These are phyloP conservation scores for Watsonalla binaria DNA, from an alignment of 2,888 invertebrate genomes.

Conservation along the genomic window DNA sequence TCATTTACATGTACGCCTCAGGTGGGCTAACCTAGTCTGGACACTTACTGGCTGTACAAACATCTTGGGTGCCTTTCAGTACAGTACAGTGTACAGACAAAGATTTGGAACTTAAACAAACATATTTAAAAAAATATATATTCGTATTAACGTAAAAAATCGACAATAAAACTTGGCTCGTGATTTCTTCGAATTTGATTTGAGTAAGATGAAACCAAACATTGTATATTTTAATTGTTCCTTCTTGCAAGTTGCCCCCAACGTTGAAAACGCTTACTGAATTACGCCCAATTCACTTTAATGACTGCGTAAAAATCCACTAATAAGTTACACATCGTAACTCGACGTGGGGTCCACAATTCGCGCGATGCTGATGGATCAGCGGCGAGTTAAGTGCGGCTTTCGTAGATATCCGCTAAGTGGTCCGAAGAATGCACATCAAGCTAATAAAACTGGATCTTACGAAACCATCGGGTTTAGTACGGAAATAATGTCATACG, in stretches of 20 bases:
- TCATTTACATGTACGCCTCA: too few species aligned
- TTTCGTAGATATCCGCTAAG: conserved; percentile 62
- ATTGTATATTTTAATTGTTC: background rate
- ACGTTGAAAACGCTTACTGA: conserved; percentile 16
- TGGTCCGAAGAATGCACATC: conserved; percentile 47
- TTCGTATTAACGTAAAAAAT: too few species aligned
- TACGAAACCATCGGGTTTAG: conserved; percentile 46
- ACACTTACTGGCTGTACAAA: too few species aligned
- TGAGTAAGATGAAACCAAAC: too few species aligned
- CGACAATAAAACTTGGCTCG: too few species aligned
- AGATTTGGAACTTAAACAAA: too few species aligned
- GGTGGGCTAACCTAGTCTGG: too few species aligned
- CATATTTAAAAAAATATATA: too few species aligned
- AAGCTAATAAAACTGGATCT: conserved; percentile 47
- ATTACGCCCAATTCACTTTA: conserved; percentile 11
- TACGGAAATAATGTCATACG: conserved; percentile 49
- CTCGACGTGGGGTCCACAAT: conserved; percentile 55
- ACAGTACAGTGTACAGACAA: too few species aligned
- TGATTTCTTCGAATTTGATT: too few species aligned
- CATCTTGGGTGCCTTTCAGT: too few species aligned
- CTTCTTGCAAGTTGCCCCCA: conserved; percentile 25
- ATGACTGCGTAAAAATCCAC: conserved; percentile 21
- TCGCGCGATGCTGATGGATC: conserved; percentile 45
- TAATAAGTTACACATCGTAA: conserved; percentile 26
- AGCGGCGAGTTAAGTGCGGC: conserved; percentile 43